Percentiles rank a stretch among this genome's conserved stretches.
phyloP scores from a whole-genome alignment of 2,113 vertebrate species.

The human (Homo sapiens) region GRCh38 chr16:75041001-75041500 shows the following conservation, averaged over 20 bases:
- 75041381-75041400: no score
- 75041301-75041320: not conserved
- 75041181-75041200: not conserved
- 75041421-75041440: no score
- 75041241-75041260: not conserved
- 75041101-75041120: not conserved
- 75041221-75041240: not conserved
- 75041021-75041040: not conserved
- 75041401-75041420: no score
- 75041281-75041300: not conserved
- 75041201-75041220: not conserved
- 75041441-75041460: no score
- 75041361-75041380: no score
- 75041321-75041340: no score
- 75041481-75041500: no score
- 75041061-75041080: no score
- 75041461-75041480: no score
- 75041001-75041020: not conserved
- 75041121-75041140: not conserved
- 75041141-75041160: not conserved
- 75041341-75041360: no score
- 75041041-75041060: not conserved
- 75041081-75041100: not conserved
- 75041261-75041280: not conserved
- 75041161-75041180: not conserved